Conservation (phyloP, 2,113 vertebrate genomes). For the Podiceps cristatus region DNA sequence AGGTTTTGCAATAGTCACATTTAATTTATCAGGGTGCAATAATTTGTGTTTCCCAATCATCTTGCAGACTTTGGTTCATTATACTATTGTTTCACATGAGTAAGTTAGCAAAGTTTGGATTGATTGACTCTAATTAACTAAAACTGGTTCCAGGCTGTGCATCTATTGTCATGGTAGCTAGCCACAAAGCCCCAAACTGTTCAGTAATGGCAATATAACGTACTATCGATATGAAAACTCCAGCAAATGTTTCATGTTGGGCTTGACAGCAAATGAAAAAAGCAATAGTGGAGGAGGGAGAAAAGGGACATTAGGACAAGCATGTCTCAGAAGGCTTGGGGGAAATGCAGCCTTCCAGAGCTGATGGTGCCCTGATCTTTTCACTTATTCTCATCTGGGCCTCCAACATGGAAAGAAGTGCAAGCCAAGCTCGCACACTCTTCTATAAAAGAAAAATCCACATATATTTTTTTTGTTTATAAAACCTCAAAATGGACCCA, state of each 20-base stretch:
- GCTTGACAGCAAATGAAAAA: slow-evolving; percentile 73
- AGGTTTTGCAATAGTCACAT: slow-evolving; percentile 85
- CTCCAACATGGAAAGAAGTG: not conserved
- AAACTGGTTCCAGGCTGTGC: slow-evolving; percentile 99
- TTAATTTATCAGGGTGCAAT: slow-evolving; percentile 91
- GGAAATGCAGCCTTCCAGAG: not conserved
- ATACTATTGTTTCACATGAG: slow-evolving; percentile 99
- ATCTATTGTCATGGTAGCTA: slow-evolving; percentile 99
- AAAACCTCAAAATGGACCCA: not conserved
- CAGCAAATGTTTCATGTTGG: slow-evolving; percentile 88
- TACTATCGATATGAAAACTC: slow-evolving; percentile 96
- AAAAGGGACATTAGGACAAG: slow-evolving; percentile 52
- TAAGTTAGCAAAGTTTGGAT: slow-evolving; percentile 99
- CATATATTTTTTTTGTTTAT: not conserved
- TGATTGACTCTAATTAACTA: slow-evolving; percentile 99
- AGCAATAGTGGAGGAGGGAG: slow-evolving; percentile 29
- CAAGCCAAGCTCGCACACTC: not conserved
- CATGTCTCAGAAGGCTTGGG: not conserved
- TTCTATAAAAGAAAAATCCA: not conserved
- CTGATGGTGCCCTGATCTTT: not conserved
- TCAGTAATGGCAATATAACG: slow-evolving; percentile 86
- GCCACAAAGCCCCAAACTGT: slow-evolving; percentile 89
- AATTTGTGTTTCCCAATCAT: slow-evolving; percentile 99
- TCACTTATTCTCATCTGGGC: not conserved
- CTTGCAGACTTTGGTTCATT: slow-evolving; percentile 99